Evolutionary conservation across 2,797 vertebrate genomes (phyloP), one percentile per base, ranked within the genome.

Genomic region (Xiphorhynchus erythropygius): DNA sequence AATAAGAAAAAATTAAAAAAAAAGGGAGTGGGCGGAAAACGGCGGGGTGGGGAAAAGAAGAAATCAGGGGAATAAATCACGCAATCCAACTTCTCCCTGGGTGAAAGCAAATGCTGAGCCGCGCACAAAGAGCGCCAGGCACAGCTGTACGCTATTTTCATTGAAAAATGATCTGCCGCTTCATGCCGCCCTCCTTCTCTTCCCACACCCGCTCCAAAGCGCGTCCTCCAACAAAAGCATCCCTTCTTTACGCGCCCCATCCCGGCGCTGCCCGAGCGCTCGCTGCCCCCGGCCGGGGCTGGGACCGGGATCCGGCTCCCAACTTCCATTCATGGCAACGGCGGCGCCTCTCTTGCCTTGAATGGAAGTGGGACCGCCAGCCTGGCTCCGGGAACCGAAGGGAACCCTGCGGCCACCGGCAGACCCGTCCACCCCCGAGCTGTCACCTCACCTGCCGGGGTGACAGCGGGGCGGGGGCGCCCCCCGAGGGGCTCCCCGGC

Each of bases 51-150:
- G 59, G 53, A 11, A 32, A 64, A 41, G 22, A 68, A 84, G 32
- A 81, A 88, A 94, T 56, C 63, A 33, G 10, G 33, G 52, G 85
- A 93, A 94, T 73, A 90, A 79, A 96, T 74, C 56, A 78, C 44
- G 25, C 82, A 60, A 46, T 63, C 41, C 77, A 87, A 95, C 89
- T 78, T 93, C 91, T 95, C 94, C 63, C 70, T 27, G 88, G 67
- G 74, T 93, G 80, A 92, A 95, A 92, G 95, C 94, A 97, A 96
- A 96, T 32, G 87, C 96, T 93, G 92, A 96, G 89, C 91, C 23
- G 32, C 17, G 80, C 92, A 94, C 95, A 93, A 96, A 93, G 90
- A 71, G 60, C 67, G 62, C 73, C 67, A 60, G 59, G 74, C 89
- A 84, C 95, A 97, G 96, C 94, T 93, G 95, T 78, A 85, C 53